phyloP scores from a whole-genome alignment of 2,113 vertebrate genomes.

The Gopherus evgoodei region DNA sequence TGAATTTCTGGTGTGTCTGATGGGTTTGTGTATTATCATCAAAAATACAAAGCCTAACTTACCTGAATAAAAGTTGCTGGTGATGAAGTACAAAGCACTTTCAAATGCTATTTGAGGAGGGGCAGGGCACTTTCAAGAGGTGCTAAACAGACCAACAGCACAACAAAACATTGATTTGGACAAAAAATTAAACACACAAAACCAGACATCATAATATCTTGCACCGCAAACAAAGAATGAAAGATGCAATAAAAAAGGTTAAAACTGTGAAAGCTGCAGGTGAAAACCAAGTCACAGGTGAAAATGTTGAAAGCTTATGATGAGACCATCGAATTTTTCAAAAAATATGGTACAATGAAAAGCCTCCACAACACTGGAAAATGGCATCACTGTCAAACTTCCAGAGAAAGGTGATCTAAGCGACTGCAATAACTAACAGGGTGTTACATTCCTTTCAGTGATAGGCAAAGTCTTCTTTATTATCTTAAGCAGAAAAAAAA shows the following conservation, averaged over 20 bases:
- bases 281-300: neutral
- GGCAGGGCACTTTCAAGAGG: neutral
- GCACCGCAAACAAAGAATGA: neutral
- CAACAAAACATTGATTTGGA: neutral
- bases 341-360: neutral
- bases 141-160: neutral
- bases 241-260: neutral
- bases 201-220: neutral
- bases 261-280: neutral
- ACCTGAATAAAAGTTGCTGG: neutral
- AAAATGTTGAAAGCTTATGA: neutral
- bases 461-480: neutral
- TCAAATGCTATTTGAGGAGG: neutral
- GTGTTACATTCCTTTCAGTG: neutral
- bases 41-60: neutral
- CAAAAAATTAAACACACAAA: neutral
- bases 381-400: neutral
- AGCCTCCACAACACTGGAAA: neutral
- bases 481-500: neutral
- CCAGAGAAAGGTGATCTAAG: neutral
- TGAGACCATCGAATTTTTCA: neutral
- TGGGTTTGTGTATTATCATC: neutral
- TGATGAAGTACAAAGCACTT: neutral
- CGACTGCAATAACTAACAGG: neutral
- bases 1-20: neutral